Evolutionary conservation across 2,797 vertebrate genomes (phyloP).

Genomic region (Limosa lapponica): DNA sequence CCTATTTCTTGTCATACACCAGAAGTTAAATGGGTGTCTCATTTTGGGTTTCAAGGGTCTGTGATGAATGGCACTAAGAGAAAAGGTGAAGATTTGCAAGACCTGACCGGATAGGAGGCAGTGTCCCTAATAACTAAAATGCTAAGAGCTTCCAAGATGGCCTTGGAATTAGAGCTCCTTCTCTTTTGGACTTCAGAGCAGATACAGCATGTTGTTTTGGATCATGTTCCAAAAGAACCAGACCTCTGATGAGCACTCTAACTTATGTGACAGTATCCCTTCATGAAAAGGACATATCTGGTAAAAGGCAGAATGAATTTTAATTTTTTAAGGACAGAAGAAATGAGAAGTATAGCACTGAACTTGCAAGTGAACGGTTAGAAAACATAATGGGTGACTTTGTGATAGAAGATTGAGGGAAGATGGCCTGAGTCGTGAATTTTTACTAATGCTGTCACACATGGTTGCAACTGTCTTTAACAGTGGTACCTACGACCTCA

Average conservation of each 20-base stretch:
- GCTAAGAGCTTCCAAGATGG: neutral
- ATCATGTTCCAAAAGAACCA: neutral
- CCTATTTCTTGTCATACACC: neutral
- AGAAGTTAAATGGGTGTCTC: neutral
- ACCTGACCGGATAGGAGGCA: neutral
- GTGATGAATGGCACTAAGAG: neutral
- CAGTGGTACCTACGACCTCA: neutral
- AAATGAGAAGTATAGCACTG: neutral
- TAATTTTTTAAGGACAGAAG: neutral
- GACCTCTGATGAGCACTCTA: neutral
- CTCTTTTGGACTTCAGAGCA: neutral
- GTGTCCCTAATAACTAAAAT: neutral
- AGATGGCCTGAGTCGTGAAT: neutral
- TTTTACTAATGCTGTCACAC: neutral
- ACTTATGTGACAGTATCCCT: neutral
- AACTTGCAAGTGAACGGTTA: neutral
- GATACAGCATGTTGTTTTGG: neutral
- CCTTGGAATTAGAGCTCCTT: neutral
- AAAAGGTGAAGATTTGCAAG: neutral
- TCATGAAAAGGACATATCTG: fast-evolving
- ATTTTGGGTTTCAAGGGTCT: neutral
- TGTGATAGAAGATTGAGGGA: neutral
- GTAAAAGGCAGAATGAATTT: neutral
- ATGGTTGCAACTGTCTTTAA: neutral
- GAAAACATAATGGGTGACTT: neutral